These are phyloP conservation scores for Myopa testacea DNA, from an alignment of 2,888 invertebrate genomes.

Conservation along the genomic window DNA sequence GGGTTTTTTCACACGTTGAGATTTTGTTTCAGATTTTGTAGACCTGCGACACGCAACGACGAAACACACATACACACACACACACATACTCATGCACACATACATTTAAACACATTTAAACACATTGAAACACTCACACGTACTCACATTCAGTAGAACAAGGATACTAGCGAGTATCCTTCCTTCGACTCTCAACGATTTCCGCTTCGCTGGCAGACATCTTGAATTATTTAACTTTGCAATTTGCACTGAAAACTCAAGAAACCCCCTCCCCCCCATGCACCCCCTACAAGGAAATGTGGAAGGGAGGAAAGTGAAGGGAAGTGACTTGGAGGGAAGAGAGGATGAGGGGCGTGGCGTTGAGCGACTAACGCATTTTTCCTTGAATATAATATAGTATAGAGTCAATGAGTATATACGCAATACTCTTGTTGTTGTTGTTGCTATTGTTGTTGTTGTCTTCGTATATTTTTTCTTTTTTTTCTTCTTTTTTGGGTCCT, in stretches of 20 bases:
- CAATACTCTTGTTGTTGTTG: no score
- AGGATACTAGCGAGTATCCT: no score
- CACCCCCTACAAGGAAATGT: not conserved
- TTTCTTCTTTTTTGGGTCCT: no score
- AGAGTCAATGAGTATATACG: no score
- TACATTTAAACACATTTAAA: not conserved
- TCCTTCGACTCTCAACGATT: not conserved
- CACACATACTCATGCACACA: not conserved
- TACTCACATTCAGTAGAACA: not conserved
- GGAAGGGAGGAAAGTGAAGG: not conserved
- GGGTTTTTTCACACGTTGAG: slow-evolving; percentile 39
- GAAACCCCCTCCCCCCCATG: not conserved
- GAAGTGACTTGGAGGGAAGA: no score
- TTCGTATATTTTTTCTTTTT: no score
- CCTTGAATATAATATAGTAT: no score
- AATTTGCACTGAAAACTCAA: not conserved
- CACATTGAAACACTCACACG: not conserved
- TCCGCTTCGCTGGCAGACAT: slow-evolving; percentile 15
- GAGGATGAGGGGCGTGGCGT: no score
- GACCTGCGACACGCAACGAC: slow-evolving; percentile 29
- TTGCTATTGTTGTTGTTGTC: no score
- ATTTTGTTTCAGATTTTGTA: slow-evolving; percentile 25
- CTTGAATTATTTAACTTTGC: slow-evolving; percentile 3
- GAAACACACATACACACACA: not conserved
- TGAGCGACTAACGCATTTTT: no score